A percentile compares a stretch with the other conserved stretches of the same genome.
phyloP scores from a whole-genome alignment of 2,113 vertebrate genomes.

The Morone saxatilis region DNA sequence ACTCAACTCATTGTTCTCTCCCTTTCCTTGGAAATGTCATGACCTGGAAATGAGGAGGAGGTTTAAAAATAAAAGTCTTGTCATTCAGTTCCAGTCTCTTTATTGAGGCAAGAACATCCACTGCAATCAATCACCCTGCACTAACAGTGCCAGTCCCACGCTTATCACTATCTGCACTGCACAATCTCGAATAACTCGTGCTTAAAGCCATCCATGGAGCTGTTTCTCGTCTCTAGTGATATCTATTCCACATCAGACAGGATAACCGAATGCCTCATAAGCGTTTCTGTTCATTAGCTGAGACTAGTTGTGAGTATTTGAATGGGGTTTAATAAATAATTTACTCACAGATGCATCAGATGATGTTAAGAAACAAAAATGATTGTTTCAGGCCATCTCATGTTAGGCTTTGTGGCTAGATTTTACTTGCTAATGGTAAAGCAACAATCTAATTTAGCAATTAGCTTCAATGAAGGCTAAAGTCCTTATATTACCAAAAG shows the following conservation, averaged over 20 bases:
- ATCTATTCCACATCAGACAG: not conserved
- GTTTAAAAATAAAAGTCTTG: not conserved
- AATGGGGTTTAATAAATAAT: not conserved
- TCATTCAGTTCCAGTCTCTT: not conserved
- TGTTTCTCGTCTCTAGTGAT: not conserved
- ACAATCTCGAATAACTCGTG: not conserved
- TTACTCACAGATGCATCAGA: not conserved
- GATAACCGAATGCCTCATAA: not conserved
- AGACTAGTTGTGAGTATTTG: not conserved
- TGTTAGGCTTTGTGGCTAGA: not conserved
- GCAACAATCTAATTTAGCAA: not conserved
- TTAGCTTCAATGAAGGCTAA: not conserved
- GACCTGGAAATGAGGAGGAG: not conserved
- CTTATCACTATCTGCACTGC: not conserved
- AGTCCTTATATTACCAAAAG: not conserved
- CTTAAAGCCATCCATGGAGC: not conserved
- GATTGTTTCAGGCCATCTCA: not conserved
- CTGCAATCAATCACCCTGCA: not conserved
- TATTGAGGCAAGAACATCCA: not conserved
- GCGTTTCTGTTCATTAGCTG: not conserved
- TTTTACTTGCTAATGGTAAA: not conserved
- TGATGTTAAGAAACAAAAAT: not conserved
- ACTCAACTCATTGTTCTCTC: not conserved
- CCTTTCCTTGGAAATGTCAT: conserved; percentile 6
- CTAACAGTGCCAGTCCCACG: not conserved